Conservation (phyloP, 2,888 invertebrate genomes). For the Dermolepida albohirtum region DNA sequence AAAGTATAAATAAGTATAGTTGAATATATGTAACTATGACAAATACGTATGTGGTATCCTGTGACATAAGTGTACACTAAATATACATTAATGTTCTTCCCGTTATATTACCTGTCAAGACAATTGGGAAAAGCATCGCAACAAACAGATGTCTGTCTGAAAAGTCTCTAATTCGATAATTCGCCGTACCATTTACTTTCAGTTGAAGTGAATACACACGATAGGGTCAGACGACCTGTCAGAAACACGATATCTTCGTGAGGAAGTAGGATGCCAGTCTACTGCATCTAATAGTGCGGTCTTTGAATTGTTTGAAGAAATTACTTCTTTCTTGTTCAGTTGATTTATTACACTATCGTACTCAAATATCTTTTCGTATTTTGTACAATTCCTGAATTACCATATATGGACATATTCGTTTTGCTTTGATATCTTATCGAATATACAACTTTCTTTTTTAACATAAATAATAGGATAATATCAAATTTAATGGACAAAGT, state of each 20-base stretch:
- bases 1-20: too few relatives aligned
- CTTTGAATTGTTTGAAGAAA: conserved; percentile 6
- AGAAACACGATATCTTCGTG: conserved; percentile 33
- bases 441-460: background rate
- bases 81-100: background rate
- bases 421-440: conserved; percentile 6
- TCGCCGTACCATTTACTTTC: conserved; percentile 11
- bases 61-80: background rate
- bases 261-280: conserved; percentile 2
- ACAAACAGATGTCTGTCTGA: conserved; percentile 22
- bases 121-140: conserved; percentile 4
- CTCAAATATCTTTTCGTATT: background rate
- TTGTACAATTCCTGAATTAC: background rate
- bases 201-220: background rate
- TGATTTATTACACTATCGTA: background rate
- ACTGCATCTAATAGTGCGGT: conserved; percentile 21
- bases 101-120: conserved; percentile 2
- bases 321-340: conserved; percentile 7
- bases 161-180: conserved; percentile 27
- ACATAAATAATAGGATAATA: background rate
- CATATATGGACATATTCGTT: background rate
- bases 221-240: conserved; percentile 34
- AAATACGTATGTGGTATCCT: too few relatives aligned
- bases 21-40: too few relatives aligned
- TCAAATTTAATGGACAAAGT: too few relatives aligned